Conservation (phyloP, 1,140 invertebrate species). For the Aplysia californica region DNA sequence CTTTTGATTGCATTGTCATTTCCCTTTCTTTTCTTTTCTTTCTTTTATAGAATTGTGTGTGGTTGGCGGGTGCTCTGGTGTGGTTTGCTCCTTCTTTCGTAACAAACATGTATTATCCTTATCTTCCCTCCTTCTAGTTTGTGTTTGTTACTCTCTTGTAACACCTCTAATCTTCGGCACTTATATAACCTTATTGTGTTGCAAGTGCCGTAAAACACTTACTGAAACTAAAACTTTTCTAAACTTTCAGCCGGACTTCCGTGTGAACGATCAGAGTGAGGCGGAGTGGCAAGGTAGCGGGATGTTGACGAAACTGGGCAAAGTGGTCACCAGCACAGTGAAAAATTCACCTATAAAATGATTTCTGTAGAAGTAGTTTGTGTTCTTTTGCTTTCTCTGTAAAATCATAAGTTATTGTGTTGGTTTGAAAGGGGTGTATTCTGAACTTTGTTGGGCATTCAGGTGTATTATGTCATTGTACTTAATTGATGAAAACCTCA, state of each 20-base stretch:
- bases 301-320: slow-evolving; percentile 77
- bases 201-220: too few species aligned
- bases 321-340: slow-evolving; percentile 77
- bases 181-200: too few species aligned
- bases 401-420: too few species aligned
- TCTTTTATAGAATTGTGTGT: too few species aligned
- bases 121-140: neutral
- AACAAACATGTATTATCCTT: neutral
- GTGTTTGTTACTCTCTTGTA: neutral
- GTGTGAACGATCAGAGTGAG: slow-evolving; percentile 79
- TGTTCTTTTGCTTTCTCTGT: too few species aligned
- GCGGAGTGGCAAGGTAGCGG: slow-evolving; percentile 87
- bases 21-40: too few species aligned
- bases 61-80: neutral
- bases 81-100: neutral
- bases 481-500: too few species aligned
- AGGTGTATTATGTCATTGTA: too few species aligned
- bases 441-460: too few species aligned
- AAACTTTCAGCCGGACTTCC: slow-evolving; percentile 76
- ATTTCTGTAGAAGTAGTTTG: neutral
- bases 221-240: neutral
- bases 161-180: neutral
- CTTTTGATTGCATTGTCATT: too few species aligned
- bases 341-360: slow-evolving; percentile 83
- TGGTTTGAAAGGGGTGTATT: too few species aligned